Percentiles rank a stretch among this genome's conserved stretches.
phyloP scores from a whole-genome alignment of 2,113 vertebrate species.

The Erinaceus europaeus region DNA sequence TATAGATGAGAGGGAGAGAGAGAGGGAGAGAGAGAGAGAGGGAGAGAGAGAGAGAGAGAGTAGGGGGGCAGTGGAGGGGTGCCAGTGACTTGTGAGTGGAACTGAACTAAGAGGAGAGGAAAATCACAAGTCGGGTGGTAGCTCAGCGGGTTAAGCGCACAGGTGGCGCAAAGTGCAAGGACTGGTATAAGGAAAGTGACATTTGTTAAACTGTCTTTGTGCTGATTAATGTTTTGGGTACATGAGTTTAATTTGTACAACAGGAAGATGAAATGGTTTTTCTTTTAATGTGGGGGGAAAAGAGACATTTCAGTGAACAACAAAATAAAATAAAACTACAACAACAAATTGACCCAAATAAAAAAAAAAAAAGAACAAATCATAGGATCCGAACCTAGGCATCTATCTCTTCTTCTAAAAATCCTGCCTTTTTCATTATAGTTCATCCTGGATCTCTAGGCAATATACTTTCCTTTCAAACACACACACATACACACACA shows the following conservation, averaged over 20 bases:
- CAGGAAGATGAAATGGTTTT: background rate
- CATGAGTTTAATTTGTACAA: background rate
- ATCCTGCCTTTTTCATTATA: background rate
- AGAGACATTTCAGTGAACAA: too few relatives aligned
- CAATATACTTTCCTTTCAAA: background rate
- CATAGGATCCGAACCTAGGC: background rate
- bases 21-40: background rate
- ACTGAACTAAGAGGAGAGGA: background rate
- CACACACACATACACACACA: too few relatives aligned
- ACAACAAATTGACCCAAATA: too few relatives aligned
- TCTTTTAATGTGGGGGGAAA: background rate
- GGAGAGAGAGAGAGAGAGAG: background rate
- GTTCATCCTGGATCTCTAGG: constrained; percentile 4
- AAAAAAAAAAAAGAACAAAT: too few relatives aligned
- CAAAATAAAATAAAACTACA: too few relatives aligned
- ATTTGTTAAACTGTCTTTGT: background rate
- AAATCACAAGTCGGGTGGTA: too few relatives aligned
- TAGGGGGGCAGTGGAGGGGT: background rate
- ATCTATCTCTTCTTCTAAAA: background rate
- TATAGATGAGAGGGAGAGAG: background rate
- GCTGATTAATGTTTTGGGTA: background rate
- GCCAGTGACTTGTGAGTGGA: background rate
- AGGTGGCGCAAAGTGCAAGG: too few relatives aligned
- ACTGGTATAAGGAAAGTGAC: too few relatives aligned
- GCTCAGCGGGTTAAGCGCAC: too few relatives aligned